A percentile compares a stretch with the other conserved stretches of the same genome.
These are phyloP conservation scores for Strongylocentrotus purpuratus DNA, from an alignment of 35 echinoderm and acorn worm genomes.

Conservation along the genomic window DNA sequence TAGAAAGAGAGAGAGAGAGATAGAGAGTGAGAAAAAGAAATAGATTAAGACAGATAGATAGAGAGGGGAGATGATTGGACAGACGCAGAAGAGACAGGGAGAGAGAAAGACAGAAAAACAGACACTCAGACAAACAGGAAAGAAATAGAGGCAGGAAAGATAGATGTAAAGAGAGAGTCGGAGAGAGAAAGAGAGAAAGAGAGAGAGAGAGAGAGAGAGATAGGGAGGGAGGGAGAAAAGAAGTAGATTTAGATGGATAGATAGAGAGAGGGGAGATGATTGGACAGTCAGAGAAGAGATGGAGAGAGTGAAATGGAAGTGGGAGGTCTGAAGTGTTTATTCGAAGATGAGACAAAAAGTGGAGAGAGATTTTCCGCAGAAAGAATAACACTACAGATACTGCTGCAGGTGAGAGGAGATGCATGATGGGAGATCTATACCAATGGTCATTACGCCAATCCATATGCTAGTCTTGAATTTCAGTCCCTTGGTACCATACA, in stretches of 20 bases:
- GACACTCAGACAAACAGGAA: not conserved
- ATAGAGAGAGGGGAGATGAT: not conserved
- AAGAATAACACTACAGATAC: not conserved
- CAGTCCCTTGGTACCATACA: not conserved
- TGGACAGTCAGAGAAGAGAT: not conserved
- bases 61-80: too few species aligned
- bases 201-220: not conserved
- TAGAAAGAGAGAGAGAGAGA: not conserved
- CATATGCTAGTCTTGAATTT: not conserved
- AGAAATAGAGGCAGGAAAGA: not conserved
- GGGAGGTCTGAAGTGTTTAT: not conserved
- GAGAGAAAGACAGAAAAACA: constrained; percentile 20
- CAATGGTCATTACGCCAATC: not conserved
- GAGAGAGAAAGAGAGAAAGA: not conserved
- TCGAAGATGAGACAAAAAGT: not conserved
- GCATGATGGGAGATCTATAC: not conserved
- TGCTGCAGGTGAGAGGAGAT: not conserved
- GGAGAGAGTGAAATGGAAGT: not conserved
- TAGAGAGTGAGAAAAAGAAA: not conserved
- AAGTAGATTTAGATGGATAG: not conserved
- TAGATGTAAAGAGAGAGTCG: not conserved
- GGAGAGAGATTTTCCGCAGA: not conserved
- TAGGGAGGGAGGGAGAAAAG: not conserved
- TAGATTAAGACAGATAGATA: not conserved
- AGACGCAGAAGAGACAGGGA: too few species aligned